A percentile compares a stretch with the other conserved stretches of the same genome.
Evolutionary conservation across 2,797 vertebrate species (phyloP).

Genomic region (Xiphophorus birchmanni): DNA sequence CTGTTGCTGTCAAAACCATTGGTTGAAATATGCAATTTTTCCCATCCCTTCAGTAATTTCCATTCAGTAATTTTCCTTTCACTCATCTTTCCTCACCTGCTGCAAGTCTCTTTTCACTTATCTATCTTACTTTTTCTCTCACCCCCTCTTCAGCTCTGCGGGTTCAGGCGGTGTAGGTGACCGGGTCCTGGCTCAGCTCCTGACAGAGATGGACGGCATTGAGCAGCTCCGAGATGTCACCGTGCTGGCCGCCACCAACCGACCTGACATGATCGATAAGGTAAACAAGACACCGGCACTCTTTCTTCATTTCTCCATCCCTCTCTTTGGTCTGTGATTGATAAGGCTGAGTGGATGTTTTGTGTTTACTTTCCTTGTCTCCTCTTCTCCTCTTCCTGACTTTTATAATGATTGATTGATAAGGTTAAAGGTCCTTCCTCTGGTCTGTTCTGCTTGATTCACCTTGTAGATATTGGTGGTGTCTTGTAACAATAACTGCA

Average conservation of each 20-base stretch:
- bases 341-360: constrained; percentile 58
- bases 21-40: neutral
- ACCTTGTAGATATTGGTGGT: constrained; percentile 22
- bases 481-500: neutral
- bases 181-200: constrained; percentile 93
- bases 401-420: constrained; percentile 66
- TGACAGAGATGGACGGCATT: constrained; percentile 98
- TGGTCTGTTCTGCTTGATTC: constrained; percentile 32
- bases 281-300: constrained; percentile 75
- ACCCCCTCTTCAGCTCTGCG: constrained; percentile 78
- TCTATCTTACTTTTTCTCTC: constrained; percentile 2
- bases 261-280: constrained; percentile 97
- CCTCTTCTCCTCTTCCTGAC: constrained; percentile 34
- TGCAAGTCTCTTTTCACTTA: neutral
- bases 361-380: constrained; percentile 46
- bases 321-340: constrained; percentile 67
- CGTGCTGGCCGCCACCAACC: constrained; percentile 94
- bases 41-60: neutral
- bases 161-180: constrained; percentile 88
- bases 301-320: constrained; percentile 46
- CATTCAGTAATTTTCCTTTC: constrained; percentile 9
- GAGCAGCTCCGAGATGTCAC: constrained; percentile 93
- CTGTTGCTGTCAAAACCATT: neutral
- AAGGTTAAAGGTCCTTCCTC: constrained; percentile 61
- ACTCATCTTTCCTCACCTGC: constrained; percentile 4